phyloP scores from a whole-genome alignment of 2,888 invertebrate species.

The Melitaea athalia region DNA sequence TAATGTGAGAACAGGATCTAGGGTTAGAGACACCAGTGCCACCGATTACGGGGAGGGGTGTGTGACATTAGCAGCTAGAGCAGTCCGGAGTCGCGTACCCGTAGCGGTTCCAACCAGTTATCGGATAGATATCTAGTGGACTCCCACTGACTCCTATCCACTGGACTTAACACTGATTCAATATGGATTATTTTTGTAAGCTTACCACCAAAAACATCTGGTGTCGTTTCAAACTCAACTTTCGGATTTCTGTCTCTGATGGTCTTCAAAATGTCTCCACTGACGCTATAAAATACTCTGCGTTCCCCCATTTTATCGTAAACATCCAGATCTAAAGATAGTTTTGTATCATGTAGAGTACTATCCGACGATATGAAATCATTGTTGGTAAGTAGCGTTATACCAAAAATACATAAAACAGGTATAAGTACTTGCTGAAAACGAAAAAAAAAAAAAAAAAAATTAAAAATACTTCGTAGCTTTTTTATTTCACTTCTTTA shows the following conservation, averaged over 20 bases:
- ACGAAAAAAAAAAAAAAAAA: not conserved
- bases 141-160: too few species aligned
- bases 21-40: too few species aligned
- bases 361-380: fast-evolving
- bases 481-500: too few species aligned
- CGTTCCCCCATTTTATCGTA: slow-evolving; percentile 45
- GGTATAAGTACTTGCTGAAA: slow-evolving; percentile 62
- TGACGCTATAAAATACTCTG: slow-evolving; percentile 46
- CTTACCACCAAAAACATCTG: slow-evolving; percentile 49
- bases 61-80: too few species aligned
- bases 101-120: too few species aligned
- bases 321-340: slow-evolving; percentile 48
- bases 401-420: slow-evolving; percentile 43
- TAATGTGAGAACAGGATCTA: too few species aligned
- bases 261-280: slow-evolving; percentile 18
- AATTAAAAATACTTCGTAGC: too few species aligned
- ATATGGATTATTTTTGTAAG: not conserved
- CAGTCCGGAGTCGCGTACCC: too few species aligned
- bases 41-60: too few species aligned
- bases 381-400: slow-evolving; percentile 46
- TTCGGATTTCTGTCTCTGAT: slow-evolving; percentile 38
- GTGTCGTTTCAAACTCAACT: slow-evolving; percentile 43
- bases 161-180: too few species aligned
- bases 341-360: slow-evolving; percentile 14
- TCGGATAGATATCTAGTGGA: too few species aligned